Evolutionary conservation across 1,140 invertebrate species (phyloP), one percentile per base, ranked within the genome.

Genomic region (Platorchestia sp.): DNA sequence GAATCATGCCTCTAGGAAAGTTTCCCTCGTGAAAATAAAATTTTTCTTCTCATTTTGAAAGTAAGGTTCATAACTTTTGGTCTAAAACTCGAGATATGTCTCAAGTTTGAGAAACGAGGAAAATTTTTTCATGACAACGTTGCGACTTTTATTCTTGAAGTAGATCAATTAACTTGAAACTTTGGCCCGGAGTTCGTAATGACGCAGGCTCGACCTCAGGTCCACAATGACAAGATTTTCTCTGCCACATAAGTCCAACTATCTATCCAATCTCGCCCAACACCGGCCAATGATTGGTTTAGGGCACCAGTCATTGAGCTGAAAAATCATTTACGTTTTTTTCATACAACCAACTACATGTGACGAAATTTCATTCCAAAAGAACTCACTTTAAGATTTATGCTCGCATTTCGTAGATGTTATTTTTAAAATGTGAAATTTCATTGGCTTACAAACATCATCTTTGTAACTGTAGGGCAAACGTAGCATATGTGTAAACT

Each of bases 111-210:
- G 91, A 47, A 93, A 93, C 45, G 91, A 93, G 91, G 45, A 40
- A 45, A 44, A 45, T 93, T 93, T 93, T 93, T 93, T 93, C 87
- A 90, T 14, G 87, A 44, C 87, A 90, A 90, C 87, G 44, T 90
- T 42, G 10, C 1, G 43, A 45, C 10, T 45, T 45, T 93, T 44
- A 47, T 40, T 47, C 91, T 45, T 22, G 43, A 93, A 93, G 91
- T 45, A 93, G 91, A 93, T 93, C 91, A 93, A 93, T 93, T 93
- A 93, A 47, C 43, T 47, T 45, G 91, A 93, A 93, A 93, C 91
- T 93, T 93, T 93, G 91, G 41, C 44, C 41, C 36, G 41, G 41
- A 45, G 43, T 44, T 93, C 36, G 43, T 93, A 45, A 93, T 93
- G 91, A 93, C 91, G 36, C 47, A 44, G 7, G 91, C 44, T 93